Base-by-base conservation (phyloP, 2,797 vertebrate genomes). In the Cheirogaleus major region DNA sequence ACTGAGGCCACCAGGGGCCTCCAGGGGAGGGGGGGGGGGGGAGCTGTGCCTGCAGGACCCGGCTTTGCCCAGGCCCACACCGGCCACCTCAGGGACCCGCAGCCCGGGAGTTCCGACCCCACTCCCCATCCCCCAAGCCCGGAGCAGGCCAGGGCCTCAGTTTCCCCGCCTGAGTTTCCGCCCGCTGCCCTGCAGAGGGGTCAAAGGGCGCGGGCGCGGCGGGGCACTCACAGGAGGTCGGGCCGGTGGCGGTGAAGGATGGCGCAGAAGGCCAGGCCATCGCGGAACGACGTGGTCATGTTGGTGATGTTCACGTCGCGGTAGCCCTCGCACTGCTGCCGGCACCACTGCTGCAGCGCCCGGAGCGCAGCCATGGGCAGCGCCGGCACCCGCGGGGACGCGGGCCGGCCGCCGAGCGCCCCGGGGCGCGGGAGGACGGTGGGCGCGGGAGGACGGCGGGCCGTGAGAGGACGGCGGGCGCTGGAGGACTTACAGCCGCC, bases 241-340 rank as follows among this genome's bases (percentile, higher is more conserved):
- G 99, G 99, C 97, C 99, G 99, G 99, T 99, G 99, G 27, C 99
- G 99, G 98, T 99, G 99, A 81, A 99, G 99, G 23, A 99, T 99
- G 72, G 99, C 99, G 30, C 99, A 99, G 98, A 99, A 99, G 91
- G 99, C 99, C 98, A 99, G 82, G 76, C 99, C 99, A 96, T 99
- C 99, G 97, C 99, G 99, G 98, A 99, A 99, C 0, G 99, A 99
- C 25, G 99, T 99, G 85, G 99, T 99, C 99, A 99, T 99, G 99
- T 99, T 99, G 98, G 98, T 99, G 98, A 99, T 98, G 96, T 91
- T 97, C 95, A 99, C 99, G 67, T 99, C 99, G 65, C 98, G 97
- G 98, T 99, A 99, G 27, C 99, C 99, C 15, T 99, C 99, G 43
- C 99, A 99, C 41, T 99, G 99, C 55, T 98, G 97, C 95, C 99